phyloP scores from a whole-genome alignment of 2,888 invertebrate genomes.

The Elegia similella region DNA sequence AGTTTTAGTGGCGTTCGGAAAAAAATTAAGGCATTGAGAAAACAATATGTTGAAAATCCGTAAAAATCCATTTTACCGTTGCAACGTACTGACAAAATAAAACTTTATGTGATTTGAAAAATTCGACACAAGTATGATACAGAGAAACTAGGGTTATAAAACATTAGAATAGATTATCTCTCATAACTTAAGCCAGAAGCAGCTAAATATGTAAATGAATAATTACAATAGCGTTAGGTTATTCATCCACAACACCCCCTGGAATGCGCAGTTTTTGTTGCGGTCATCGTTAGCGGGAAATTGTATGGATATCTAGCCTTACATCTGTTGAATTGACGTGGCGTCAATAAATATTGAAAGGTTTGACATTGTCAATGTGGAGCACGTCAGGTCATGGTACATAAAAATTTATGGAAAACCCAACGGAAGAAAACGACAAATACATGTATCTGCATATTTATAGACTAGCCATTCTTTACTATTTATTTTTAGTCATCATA shows the following conservation, averaged over 20 bases:
- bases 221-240: conserved; percentile 36
- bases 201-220: conserved; percentile 34
- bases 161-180: neutral
- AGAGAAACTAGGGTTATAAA: too few species aligned
- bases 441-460: neutral
- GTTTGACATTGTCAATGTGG: neutral
- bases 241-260: conserved; percentile 28
- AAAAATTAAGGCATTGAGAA: too few species aligned
- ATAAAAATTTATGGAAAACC: neutral
- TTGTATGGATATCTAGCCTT: conserved; percentile 10
- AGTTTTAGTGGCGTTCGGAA: too few species aligned
- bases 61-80: too few species aligned
- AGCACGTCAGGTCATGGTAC: neutral
- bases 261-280: conserved; percentile 21
- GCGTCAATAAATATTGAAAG: conserved; percentile 3
- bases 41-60: too few species aligned
- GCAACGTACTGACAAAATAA: too few species aligned
- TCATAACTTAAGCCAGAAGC: conserved; percentile 21
- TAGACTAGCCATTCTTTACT: neutral
- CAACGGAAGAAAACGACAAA: neutral
- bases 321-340: conserved; percentile 11
- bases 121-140: too few species aligned
- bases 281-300: conserved; percentile 8
- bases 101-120: too few species aligned
- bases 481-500: too few species aligned